Percentiles rank a stretch among this genome's conserved stretches.
These are phyloP conservation scores for Agrilus biguttatus DNA, from an alignment of 2,888 invertebrate species.

Conservation along the genomic window DNA sequence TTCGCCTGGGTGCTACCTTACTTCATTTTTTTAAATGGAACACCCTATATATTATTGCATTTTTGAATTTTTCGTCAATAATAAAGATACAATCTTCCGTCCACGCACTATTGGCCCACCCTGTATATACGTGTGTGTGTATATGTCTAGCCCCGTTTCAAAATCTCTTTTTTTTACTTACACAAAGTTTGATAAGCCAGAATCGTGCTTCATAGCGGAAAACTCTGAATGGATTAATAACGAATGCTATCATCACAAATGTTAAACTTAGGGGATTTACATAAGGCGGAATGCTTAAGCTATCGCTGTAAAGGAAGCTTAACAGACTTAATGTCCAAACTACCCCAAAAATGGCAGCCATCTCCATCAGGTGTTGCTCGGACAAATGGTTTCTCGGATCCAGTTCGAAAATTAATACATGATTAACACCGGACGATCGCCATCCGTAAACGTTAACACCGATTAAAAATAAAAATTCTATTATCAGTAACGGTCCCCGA, in stretches of 20 bases:
- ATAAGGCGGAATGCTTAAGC: constrained; percentile 59
- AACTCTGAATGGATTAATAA: constrained; percentile 63
- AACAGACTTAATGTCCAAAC: constrained; percentile 55
- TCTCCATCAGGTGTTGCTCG: constrained; percentile 64
- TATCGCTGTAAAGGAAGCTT: constrained; percentile 50
- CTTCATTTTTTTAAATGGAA: no score
- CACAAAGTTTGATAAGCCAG: constrained; percentile 55
- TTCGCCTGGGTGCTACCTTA: no score
- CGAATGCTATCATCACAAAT: constrained; percentile 49
- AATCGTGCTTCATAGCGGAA: constrained; percentile 62
- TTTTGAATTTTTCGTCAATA: no score
- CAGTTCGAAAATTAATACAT: constrained; percentile 70
- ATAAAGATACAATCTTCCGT: no score
- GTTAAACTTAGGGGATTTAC: constrained; percentile 59
- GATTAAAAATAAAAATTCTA: constrained; percentile 60
- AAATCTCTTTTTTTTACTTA: constrained; percentile 27
- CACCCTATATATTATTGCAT: no score
- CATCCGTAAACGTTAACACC: constrained; percentile 72
- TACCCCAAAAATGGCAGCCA: constrained; percentile 61
- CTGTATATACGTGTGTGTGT: no score
- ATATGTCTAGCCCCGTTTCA: no score
- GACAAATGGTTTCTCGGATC: constrained; percentile 64
- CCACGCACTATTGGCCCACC: no score
- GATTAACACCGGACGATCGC: constrained; percentile 70
- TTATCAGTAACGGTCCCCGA: constrained; percentile 62